Evolutionary conservation across 2,113 vertebrate genomes (phyloP).

Genomic region (Marmota monax): DNA sequence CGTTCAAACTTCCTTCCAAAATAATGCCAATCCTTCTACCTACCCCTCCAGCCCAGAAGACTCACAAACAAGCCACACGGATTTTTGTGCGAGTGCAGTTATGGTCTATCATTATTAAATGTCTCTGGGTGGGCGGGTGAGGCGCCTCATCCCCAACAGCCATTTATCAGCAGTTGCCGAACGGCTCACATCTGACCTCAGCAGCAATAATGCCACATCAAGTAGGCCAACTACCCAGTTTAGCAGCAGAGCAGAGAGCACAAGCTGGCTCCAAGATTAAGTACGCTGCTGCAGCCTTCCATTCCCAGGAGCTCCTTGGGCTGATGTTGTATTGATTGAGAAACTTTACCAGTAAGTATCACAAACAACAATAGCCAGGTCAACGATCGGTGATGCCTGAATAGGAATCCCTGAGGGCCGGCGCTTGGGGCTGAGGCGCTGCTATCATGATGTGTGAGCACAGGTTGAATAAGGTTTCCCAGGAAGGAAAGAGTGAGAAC

Average conservation of each 20-base stretch:
- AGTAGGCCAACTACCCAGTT: conserved; percentile 97
- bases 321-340: conserved; percentile 98
- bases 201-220: conserved; percentile 98
- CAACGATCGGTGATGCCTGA: conserved; percentile 94
- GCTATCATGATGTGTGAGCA: conserved; percentile 90
- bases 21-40: neutral
- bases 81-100: conserved; percentile 89
- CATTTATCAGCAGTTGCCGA: conserved; percentile 94
- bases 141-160: conserved; percentile 94
- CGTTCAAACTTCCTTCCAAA: conserved; percentile 53
- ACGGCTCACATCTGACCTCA: conserved; percentile 97
- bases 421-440: conserved; percentile 82
- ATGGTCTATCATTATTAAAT: conserved; percentile 96
- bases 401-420: conserved; percentile 89
- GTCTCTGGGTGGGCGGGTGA: conserved; percentile 94
- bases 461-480: conserved; percentile 86
- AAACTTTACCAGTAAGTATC: conserved; percentile 98
- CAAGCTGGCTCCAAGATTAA: conserved; percentile 97
- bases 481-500: conserved; percentile 85
- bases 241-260: conserved; percentile 97
- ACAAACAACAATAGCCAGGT: conserved; percentile 98
- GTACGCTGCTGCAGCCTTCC: conserved; percentile 94
- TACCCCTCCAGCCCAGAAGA: conserved; percentile 59
- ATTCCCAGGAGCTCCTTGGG: conserved; percentile 95
- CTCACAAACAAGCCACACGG: conserved; percentile 82